Evolutionary conservation across 2,888 invertebrate genomes (phyloP).

Genomic region (Leptopterna dolabrata): DNA sequence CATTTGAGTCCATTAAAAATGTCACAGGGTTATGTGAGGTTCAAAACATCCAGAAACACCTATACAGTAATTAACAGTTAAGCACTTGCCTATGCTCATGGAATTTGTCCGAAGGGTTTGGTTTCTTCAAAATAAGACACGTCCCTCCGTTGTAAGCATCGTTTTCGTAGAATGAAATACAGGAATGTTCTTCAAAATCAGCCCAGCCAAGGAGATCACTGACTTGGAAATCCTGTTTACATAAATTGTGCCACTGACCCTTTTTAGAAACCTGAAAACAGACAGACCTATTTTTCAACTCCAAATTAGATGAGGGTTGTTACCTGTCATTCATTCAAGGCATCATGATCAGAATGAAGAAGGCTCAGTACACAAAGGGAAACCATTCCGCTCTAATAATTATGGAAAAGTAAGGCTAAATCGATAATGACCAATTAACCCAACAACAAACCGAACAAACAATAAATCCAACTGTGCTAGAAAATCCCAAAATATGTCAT

Average conservation of each 20-base stretch:
- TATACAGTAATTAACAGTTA: too few species aligned
- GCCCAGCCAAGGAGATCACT: conserved; percentile 41
- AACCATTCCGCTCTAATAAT: too few species aligned
- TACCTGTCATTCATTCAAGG: background rate
- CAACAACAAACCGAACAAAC: too few species aligned
- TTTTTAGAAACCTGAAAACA: conserved; percentile 67
- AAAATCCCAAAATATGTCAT: too few species aligned
- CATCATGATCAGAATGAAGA: too few species aligned
- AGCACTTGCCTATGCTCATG: conserved; percentile 30
- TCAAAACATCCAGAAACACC: too few species aligned
- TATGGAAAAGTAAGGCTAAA: too few species aligned
- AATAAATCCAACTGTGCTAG: too few species aligned
- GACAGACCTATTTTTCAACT: background rate
- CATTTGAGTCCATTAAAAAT: background rate
- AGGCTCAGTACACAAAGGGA: too few species aligned
- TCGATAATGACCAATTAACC: too few species aligned
- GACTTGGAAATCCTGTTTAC: conserved; percentile 73
- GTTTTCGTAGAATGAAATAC: conserved; percentile 48
- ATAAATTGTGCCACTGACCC: conserved; percentile 73
- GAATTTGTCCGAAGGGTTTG: background rate
- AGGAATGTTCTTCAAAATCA: conserved; percentile 44
- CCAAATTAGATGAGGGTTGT: background rate
- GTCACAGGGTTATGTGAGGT: too few species aligned
- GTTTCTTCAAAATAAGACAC: conserved; percentile 52
- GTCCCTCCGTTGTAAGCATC: conserved; percentile 57